Conservation (phyloP, 2,888 invertebrate species). For the Ochropacha duplaris region DNA sequence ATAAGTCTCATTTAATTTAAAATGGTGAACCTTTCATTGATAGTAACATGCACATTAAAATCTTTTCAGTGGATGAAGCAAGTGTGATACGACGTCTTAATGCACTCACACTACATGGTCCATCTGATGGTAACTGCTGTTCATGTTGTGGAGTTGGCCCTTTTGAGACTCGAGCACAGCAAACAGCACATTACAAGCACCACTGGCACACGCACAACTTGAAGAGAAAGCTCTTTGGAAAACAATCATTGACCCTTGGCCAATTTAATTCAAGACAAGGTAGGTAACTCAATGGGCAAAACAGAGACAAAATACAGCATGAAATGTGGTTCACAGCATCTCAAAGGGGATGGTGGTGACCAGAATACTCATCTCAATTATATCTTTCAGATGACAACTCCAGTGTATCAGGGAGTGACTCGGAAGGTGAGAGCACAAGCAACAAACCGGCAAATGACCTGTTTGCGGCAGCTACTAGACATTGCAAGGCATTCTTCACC, state of each 20-base stretch:
- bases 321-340: too few relatives aligned
- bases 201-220: slow-evolving; percentile 94
- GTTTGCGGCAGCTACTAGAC: slow-evolving; percentile 81
- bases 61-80: slow-evolving; percentile 65
- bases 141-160: slow-evolving; percentile 77
- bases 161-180: slow-evolving; percentile 83
- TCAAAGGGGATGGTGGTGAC: too few relatives aligned
- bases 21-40: too few relatives aligned
- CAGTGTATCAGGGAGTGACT: slow-evolving; percentile 74
- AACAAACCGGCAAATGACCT: slow-evolving; percentile 64
- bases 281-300: slow-evolving; percentile 24
- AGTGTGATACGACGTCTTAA: slow-evolving; percentile 72
- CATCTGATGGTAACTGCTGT: slow-evolving; percentile 66
- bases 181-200: slow-evolving; percentile 89
- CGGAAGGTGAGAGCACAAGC: slow-evolving; percentile 57
- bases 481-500: slow-evolving; percentile 89
- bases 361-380: too few relatives aligned
- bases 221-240: slow-evolving; percentile 86
- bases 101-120: slow-evolving; percentile 63
- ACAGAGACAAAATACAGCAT: too few relatives aligned
- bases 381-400: slow-evolving; percentile 60
- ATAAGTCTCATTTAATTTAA: too few relatives aligned
- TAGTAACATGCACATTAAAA: not conserved
- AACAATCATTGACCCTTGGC: slow-evolving; percentile 57
- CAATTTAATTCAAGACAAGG: slow-evolving; percentile 72